Evolutionary conservation across 2,113 vertebrate species (phyloP), one percentile per base, ranked within the genome.

Genomic region (Hirundichthys speculiger): DNA sequence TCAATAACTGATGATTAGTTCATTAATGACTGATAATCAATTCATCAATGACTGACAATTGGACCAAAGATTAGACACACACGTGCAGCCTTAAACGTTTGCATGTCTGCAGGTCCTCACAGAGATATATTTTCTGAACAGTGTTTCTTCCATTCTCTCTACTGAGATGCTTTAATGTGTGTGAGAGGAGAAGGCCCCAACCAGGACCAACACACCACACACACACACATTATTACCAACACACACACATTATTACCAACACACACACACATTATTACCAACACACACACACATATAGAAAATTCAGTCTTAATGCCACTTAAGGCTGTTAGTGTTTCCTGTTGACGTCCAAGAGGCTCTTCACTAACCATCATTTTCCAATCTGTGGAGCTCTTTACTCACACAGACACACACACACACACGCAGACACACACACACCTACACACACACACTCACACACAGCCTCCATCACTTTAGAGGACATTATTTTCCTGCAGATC

Each of bases 241-340:
- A 62, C 59, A 64, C 56, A 55, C 50, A 41, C 46, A 47, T 16
- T 59, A n/a, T 53, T 48, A 60, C 46, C 38, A 51, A 43, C 61
- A 51, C 67, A 61, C 56, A 15, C 54, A 45, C 24, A 62, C 46
- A 64, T n/a, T n/a, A n/a, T n/a, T 46, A 65, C 68, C 53, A 41
- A 53, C 50, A 51, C 30, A 61, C 27, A 65, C 56, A 55, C 48
- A 49, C 64, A 47, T 51, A 41, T 38, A 49, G 19, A 13, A 19
- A 18, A 67, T 21, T 34, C 8, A 22, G 34, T 65, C 70, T 66
- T 74, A 64, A 78, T 67, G 70, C 55, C 75, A 67, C 80, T 82
- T 75, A 70, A 67, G 58, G 62, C 53, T 69, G 60, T 73, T 66
- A 70, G 71, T 52, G 62, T 72, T 78, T 82, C 71, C 80, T 78